Conservation (phyloP, 2,888 invertebrate species). For the Electrophaes corylata region DNA sequence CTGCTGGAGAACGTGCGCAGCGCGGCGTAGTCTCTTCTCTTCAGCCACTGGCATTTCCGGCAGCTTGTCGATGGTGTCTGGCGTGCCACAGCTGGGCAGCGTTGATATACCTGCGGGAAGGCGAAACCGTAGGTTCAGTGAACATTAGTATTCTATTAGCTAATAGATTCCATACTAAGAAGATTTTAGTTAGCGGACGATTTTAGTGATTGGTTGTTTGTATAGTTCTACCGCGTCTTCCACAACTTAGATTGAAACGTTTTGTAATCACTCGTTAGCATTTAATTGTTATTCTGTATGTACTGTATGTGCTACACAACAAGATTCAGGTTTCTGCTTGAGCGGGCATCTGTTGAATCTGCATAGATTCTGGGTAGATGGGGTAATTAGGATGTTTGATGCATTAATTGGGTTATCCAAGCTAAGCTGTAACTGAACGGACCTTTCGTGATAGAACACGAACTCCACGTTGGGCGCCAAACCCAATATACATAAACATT, state of each 20-base stretch:
- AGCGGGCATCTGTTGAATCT: constrained; percentile 15
- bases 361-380: too few species aligned
- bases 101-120: constrained; percentile 90
- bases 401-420: constrained; percentile 14
- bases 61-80: constrained; percentile 88
- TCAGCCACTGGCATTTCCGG: constrained; percentile 93
- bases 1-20: constrained; percentile 92
- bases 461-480: neutral
- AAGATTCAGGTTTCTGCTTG: too few species aligned
- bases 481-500: neutral
- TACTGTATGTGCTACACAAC: too few species aligned
- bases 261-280: too few species aligned
- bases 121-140: neutral
- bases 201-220: too few species aligned
- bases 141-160: too few species aligned
- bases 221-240: too few species aligned
- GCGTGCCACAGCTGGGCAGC: constrained; percentile 91
- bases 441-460: constrained; percentile 3
- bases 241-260: too few species aligned
- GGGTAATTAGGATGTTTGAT: constrained; percentile 12
- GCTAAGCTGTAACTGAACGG: constrained; percentile 2
- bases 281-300: too few species aligned
- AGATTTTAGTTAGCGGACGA: too few species aligned
- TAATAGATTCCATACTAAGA: too few species aligned
- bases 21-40: constrained; percentile 92